Evolutionary conservation across 2,797 vertebrate species (phyloP).

Genomic region (Apodemus agrarius): DNA sequence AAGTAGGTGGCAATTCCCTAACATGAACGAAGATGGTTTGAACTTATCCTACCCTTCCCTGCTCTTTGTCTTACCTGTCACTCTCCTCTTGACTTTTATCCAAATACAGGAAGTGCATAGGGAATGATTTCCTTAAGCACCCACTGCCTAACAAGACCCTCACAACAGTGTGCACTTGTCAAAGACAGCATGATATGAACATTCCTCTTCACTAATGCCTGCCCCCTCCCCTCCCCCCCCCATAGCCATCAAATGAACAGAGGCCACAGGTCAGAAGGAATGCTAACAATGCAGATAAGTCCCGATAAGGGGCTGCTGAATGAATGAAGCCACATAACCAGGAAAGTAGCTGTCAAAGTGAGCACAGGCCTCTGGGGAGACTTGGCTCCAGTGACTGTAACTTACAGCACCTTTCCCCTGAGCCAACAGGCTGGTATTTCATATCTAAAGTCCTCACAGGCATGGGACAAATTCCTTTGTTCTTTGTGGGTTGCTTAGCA

Average conservation of each 20-base stretch:
- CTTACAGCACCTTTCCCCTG: constrained; percentile 42
- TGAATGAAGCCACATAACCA: constrained; percentile 48
- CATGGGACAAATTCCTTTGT: constrained; percentile 62
- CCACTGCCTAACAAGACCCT: neutral
- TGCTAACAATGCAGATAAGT: constrained; percentile 66
- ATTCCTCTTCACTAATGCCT: constrained; percentile 65
- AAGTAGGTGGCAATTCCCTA: neutral
- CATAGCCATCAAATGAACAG: constrained; percentile 71
- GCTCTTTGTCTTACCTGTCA: neutral
- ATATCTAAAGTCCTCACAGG: constrained; percentile 26
- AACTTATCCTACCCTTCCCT: neutral
- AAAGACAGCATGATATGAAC: constrained; percentile 40
- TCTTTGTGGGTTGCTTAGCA: constrained; percentile 41
- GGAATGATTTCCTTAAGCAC: neutral
- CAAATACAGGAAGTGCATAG: neutral
- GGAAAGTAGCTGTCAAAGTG: constrained; percentile 38
- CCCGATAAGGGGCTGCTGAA: constrained; percentile 55
- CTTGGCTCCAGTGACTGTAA: neutral
- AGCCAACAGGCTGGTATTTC: constrained; percentile 50
- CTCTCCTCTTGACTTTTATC: constrained; percentile 13
- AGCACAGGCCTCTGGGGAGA: neutral
- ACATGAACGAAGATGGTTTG: neutral
- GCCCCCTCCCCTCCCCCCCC: neutral
- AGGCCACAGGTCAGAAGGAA: constrained; percentile 65
- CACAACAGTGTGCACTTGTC: neutral